Evolutionary conservation across 2,888 invertebrate species (phyloP), one percentile per base, ranked within the genome.

Genomic region (Agonopterix heracliana): DNA sequence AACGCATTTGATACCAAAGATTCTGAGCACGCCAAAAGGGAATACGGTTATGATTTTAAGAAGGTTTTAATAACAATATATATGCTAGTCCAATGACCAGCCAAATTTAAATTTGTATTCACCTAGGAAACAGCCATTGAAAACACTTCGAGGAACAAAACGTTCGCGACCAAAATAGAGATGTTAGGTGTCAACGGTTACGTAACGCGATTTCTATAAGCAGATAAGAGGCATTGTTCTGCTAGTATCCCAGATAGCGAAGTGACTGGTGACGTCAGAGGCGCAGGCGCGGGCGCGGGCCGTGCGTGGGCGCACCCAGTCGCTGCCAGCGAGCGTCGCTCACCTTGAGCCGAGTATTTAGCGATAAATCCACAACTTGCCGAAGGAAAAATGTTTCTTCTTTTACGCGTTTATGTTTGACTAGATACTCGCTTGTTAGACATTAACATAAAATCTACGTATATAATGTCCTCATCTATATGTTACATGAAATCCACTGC

Each of bases 321-420:
- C 66, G 11, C n/a, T 11, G 38, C 38, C 4, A 10, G n/a, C 38
- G n/a, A n/a, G n/a, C 55, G 55, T 67, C 69, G 69, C 72, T 64
- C 81, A 80, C 86, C 85, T 85, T 86, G 86, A 79, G 68, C 71
- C 66, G 66, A 74, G 61, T 67, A 66, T 71, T 71, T 69, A 74
- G 71, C 72, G 67, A 72, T 76, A 72, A 73, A 73, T 73, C 69
- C 64, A 70, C 65, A 10, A 56, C 58, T 63, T 63, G 66, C 63
- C 51, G 61, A 52, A 61, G 66, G 67, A 72, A 73, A 71, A 44
- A 38, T 34, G 41, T 26, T 44, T 35, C 34, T 44, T 44, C 40
- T 48, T 40, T 10, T 60, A 61, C 57, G 49, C 51, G 57, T 54
- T 58, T 49, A 51, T 51, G 40, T 44, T 45, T 38, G 42, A 34